Evolutionary conservation across 2,113 vertebrate species (phyloP), one percentile per base, ranked within the genome.

Genomic region (Gorilla gorilla): DNA sequence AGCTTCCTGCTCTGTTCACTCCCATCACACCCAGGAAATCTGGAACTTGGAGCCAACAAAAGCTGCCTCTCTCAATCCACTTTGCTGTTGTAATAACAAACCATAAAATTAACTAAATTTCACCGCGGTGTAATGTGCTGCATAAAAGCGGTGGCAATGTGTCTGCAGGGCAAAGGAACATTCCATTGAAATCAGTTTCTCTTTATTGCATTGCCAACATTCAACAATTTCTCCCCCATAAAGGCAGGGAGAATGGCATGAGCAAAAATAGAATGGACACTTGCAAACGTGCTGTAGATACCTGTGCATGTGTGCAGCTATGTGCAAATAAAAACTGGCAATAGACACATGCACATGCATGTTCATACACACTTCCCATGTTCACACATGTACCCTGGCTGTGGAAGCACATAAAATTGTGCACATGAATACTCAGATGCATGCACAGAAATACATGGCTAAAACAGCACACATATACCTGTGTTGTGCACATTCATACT

Each of bases 21-120:
- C 98, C 97, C 95, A 93, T 97, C 97, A 97, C 98, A 96, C 97
- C 95, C 94, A 93, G 95, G 91, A 97, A 96, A 98, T 78, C 97
- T 99, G 95, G 90, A 90, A 1, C n/a, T 78, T 84, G 89, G 96
- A 68, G 66, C 89, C 98, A 96, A 87, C 52, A 88, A 96, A 98
- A 98, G 55, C 94, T 87, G 45, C n/a, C 52, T 87, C n/a, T 91
- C 55, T 13, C 90, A 84, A 95, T 75, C 35, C n/a, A 13, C 84
- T 97, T 97, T 81, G n/a, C 68, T 40, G 25, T 43, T 89, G 50
- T 88, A 79, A 48, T 95, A 98, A 93, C 94, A 97, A 95, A 96
- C 97, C 95, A 94, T 93, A 96, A 98, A 98, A 97, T 97, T 96
- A 97, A 98, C 96, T 94, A 86, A 87, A 94, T 92, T 94, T 94